Percentiles rank a stretch among this genome's conserved stretches.
Evolutionary conservation across 2,888 invertebrate genomes (phyloP).

Genomic region (Helleia helle): DNA sequence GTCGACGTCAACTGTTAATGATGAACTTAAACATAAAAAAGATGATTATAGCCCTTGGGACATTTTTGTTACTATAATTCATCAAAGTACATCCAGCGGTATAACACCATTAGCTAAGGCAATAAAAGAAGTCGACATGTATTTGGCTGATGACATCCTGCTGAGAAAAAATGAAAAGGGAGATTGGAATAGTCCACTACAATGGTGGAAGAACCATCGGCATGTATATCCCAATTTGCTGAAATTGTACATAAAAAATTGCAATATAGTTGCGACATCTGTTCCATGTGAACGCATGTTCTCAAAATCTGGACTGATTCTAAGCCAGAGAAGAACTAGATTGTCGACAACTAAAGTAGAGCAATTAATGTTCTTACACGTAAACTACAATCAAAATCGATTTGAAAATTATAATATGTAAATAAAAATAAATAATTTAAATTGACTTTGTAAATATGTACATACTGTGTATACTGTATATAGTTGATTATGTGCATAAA

Average conservation of each 20-base stretch:
- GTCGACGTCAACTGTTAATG: too few relatives aligned
- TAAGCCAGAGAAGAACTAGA: slow-evolving; percentile 3
- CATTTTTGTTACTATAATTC: too few relatives aligned
- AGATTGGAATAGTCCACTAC: slow-evolving; percentile 19
- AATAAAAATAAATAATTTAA: not conserved
- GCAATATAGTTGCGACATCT: slow-evolving; percentile 19
- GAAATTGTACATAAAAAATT: slow-evolving; percentile 11
- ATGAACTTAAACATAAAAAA: too few relatives aligned
- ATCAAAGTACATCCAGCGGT: too few relatives aligned
- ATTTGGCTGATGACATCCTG: slow-evolving; percentile 18
- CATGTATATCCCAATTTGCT: slow-evolving; percentile 15
- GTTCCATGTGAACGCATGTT: slow-evolving; percentile 23
- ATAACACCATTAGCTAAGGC: slow-evolving; percentile 22
- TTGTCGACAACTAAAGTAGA: slow-evolving; percentile 1
- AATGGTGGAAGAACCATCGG: too few relatives aligned
- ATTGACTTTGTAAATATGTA: slow-evolving; percentile 2
- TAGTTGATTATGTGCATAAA: slow-evolving; percentile 1
- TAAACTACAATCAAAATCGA: not conserved
- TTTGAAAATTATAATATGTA: slow-evolving; percentile 4
- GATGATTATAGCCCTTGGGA: too few relatives aligned
- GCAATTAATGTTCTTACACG: slow-evolving; percentile 8
- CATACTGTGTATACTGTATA: not conserved
- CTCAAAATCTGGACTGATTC: slow-evolving; percentile 18
- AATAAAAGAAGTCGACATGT: slow-evolving; percentile 20
- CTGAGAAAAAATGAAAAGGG: slow-evolving; percentile 11